A percentile compares a stretch with the other conserved stretches of the same genome.
These are phyloP conservation scores for Cirrhinus molitorella DNA, from an alignment of 2,797 vertebrate genomes.

Conservation along the genomic window DNA sequence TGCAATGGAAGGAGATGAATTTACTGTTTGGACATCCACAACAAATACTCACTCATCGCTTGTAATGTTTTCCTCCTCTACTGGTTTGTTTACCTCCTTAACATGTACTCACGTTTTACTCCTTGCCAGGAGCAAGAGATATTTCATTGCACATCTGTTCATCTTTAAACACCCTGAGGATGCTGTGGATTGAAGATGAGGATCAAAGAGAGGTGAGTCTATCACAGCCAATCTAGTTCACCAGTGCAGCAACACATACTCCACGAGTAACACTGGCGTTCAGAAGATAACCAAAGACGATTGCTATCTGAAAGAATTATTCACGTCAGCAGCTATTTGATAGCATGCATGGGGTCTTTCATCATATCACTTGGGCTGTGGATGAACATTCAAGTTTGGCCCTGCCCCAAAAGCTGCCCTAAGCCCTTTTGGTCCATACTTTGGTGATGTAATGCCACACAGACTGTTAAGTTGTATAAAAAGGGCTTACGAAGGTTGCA, in stretches of 20 bases:
- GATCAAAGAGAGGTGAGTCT: constrained; percentile 40
- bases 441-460: not conserved
- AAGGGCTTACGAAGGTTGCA: not conserved
- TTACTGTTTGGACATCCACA: not conserved
- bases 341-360: constrained; percentile 16
- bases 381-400: not conserved
- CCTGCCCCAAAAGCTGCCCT: not conserved
- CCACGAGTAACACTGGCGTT: constrained; percentile 2
- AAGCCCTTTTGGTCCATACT: not conserved
- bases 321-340: constrained; percentile 33
- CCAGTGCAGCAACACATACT: constrained; percentile 21
- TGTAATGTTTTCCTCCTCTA: constrained; percentile 27
- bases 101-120: constrained; percentile 10
- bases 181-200: constrained; percentile 34
- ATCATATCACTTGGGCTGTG: not conserved
- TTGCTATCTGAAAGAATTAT: constrained; percentile 31
- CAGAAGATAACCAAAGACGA: constrained; percentile 26
- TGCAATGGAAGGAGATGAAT: not conserved
- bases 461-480: not conserved
- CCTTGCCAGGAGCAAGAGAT: not conserved
- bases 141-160: constrained; percentile 39
- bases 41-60: not conserved
- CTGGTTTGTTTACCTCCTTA: constrained; percentile 20
- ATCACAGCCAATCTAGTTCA: constrained; percentile 25
- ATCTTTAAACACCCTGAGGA: constrained; percentile 36